Base-by-base conservation (phyloP, 92 coral and sea anemone genomes). In the Metridium senile region DNA sequence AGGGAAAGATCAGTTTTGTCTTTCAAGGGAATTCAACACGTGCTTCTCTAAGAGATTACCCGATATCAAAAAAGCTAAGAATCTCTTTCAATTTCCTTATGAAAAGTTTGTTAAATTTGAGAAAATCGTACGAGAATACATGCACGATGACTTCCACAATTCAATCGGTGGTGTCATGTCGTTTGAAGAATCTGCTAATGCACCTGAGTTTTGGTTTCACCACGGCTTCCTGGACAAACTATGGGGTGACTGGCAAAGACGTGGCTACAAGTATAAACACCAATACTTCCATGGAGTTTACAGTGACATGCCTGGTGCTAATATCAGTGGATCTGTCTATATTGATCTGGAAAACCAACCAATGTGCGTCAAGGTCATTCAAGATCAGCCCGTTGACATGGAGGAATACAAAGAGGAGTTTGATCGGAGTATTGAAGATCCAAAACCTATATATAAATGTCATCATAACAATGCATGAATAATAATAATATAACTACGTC, bases 171-270 rank as follows among this genome's bases (percentile, higher is more conserved):
- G 97, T 19, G 88, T 80, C 7, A 94, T 94, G 97, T 62, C 86
- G 9, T 33, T 62, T 18, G 85, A 84, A 34, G 88, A 76, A 75
- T 91, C 98, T 16, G 90, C 99, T 9, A 71, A 64, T 7, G 84
- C 95, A 4, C 97, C 97, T 0, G 99, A 95, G 74, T 95, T 95
- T 57, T 92, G 93, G 95, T 69, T 88, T 29, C 97, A 92, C 71
- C 97, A 92, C 70, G 97, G 93, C 13, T 95, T 86, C 62, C 79
- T 95, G 75, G 99, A 95, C 82, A 95, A 95, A 74, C 69, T 95
- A 39, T 95, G 99, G 99, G 88, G 89, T 26, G 89, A 95, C 81
- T 95, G 99, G 99, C 99, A 95, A 79, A 86, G 75, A 16, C 89
- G 81, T 26, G 92, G 99, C 1, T 39, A 74, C 1, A 39, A 69